Evolutionary conservation across 2,888 invertebrate genomes (phyloP), one percentile per base, ranked within the genome.

Genomic region (Drosophila prostipennis): DNA sequence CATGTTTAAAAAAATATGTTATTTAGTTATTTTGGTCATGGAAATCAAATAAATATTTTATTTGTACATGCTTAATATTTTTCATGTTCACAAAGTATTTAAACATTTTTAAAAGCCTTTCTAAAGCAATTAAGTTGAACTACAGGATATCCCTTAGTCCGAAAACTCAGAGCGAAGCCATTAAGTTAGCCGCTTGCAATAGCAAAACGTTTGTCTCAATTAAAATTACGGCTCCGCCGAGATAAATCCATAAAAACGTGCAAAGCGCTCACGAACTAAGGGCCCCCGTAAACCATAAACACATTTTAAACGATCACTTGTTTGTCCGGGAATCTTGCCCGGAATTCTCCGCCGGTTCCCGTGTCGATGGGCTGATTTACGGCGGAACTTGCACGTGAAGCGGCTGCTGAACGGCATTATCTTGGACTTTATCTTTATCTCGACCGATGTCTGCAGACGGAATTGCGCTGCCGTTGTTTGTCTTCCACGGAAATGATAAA

Each of bases 361-460:
- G 75, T 82, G 82, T 45, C 82, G 70, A 82, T 77, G 37, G 26
- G 56, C 11, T 70, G 75, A 85, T 63, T 79, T 84, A 81, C 51
- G 68, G 58, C 49, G 40, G 29, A 61, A 45, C 63, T 69, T 45
- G 58, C 87, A 81, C 85, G 87, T 81, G 82, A 72, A 87, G 67
- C 58, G 58, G 65, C 65, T 73, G 71, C 16, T 51, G 42, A 55
- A 63, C 46, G 61, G 43, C 52, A 73, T 64, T 54, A n/a, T 32
- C 54, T 72, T 59, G 49, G 11, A 23, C 19, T 13, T 14, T 29
- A 8, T 14, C 8, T 16, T 11, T 64, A 65, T 65, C 53, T 65
- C 23, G 6, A 13, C 19, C 53, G 52, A 16, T 53, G 53, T 37
- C 53, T 65, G 65, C 68, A 67, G 65, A 45, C 34, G 51, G 13